Percentiles rank a stretch among this genome's conserved stretches.
Conservation (phyloP, 2,797 vertebrate genomes). For the Enteromius anoplus region DNA sequence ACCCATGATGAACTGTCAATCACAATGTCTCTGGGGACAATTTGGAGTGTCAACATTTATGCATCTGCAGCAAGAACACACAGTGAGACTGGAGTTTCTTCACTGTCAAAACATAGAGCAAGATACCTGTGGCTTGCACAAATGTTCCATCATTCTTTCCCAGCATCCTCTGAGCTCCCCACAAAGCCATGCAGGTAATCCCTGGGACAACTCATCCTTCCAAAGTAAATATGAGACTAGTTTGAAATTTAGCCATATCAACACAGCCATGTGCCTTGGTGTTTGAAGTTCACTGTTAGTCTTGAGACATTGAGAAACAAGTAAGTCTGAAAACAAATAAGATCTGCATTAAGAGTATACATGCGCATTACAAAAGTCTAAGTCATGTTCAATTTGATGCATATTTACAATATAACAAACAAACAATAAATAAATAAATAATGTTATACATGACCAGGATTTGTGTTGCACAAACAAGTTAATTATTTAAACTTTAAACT, state of each 20-base stretch:
- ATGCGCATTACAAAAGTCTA: neutral
- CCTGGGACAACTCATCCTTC: constrained; percentile 23
- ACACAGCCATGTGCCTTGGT: constrained; percentile 4
- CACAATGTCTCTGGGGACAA: constrained; percentile 73
- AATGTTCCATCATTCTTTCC: constrained; percentile 47
- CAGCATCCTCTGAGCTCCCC: constrained; percentile 31
- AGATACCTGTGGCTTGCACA: constrained; percentile 37
- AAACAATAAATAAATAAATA: neutral
- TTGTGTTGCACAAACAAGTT: constrained; percentile 9
- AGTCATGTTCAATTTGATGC: neutral
- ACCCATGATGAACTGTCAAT: constrained; percentile 74
- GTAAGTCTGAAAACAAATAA: neutral
- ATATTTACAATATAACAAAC: neutral
- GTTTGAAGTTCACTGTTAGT: constrained; percentile 10
- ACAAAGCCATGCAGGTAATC: constrained; percentile 30
- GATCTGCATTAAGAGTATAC: neutral
- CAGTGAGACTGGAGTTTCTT: constrained; percentile 70
- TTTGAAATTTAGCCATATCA: constrained; percentile 24
- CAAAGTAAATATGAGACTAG: constrained; percentile 28
- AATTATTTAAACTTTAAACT: constrained; percentile 48
- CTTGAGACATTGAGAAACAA: neutral
- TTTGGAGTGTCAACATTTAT: constrained; percentile 78
- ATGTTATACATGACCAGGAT: neutral
- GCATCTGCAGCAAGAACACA: constrained; percentile 75
- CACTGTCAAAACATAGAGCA: constrained; percentile 69